These are phyloP conservation scores for Pituophis catenifer DNA, from an alignment of 2,113 vertebrate genomes.

Conservation along the genomic window DNA sequence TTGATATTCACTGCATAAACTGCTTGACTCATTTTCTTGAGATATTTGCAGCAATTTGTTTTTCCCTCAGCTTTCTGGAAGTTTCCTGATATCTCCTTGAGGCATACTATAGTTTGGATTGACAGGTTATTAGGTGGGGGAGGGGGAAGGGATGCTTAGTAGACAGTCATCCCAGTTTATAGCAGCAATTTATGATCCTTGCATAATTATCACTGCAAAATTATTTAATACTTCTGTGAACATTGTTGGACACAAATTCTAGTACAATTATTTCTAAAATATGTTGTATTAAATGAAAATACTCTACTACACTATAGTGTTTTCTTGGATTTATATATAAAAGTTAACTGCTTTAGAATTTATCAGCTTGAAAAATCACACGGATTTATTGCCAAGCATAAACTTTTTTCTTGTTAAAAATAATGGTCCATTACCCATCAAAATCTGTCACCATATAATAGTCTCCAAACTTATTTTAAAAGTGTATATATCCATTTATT, in stretches of 20 bases:
- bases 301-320: background rate
- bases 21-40: background rate
- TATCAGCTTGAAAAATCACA: background rate
- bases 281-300: background rate
- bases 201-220: background rate
- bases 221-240: constrained; percentile 1
- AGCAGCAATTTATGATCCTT: background rate
- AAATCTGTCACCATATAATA: background rate
- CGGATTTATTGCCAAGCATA: background rate
- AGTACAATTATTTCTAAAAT: background rate
- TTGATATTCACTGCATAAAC: background rate
- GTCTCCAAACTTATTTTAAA: background rate
- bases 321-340: constrained; percentile 4
- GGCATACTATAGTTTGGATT: background rate
- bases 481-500: background rate
- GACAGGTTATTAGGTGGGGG: background rate
- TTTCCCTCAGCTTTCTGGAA: background rate
- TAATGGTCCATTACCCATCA: background rate
- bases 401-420: background rate
- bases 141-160: background rate
- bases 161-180: background rate
- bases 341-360: background rate
- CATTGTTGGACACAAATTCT: background rate
- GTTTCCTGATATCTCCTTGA: background rate
- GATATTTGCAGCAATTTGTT: background rate